Evolutionary conservation across 2,888 invertebrate genomes (phyloP).

Genomic region (Harpalus rubripes): DNA sequence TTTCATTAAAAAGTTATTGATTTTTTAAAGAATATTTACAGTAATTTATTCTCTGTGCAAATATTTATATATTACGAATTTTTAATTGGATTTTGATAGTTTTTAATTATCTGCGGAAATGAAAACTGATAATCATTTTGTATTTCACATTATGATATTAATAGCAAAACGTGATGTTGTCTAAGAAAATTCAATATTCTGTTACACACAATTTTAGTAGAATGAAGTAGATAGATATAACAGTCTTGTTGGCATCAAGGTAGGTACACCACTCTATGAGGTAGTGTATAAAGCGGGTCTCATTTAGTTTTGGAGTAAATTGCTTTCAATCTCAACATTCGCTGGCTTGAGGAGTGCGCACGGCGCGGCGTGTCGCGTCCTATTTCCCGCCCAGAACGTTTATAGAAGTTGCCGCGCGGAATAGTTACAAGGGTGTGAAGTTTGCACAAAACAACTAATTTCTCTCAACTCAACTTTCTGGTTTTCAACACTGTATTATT

Average conservation of each 20-base stretch:
- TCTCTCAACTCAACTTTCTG: constrained; percentile 16
- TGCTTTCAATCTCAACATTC: constrained; percentile 20
- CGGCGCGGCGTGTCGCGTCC: constrained; percentile 13
- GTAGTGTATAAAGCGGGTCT: constrained; percentile 3
- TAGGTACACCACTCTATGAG: background rate
- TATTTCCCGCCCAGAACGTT: constrained; percentile 13
- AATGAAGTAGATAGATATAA: background rate
- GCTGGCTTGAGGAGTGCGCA: background rate
- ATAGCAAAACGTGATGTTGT: background rate
- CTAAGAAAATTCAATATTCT: background rate
- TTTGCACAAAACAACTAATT: constrained; percentile 51
- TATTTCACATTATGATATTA: background rate
- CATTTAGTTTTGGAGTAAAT: constrained; percentile 36
- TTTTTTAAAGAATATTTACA: no score
- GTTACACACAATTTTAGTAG: background rate
- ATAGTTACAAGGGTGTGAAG: constrained; percentile 20
- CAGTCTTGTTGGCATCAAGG: background rate
- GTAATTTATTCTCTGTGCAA: no score
- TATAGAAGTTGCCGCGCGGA: constrained; percentile 16
- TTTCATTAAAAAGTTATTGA: no score
- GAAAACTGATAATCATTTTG: background rate
- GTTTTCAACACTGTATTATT: constrained; percentile 26
- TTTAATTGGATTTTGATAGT: no score
- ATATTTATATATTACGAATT: no score
- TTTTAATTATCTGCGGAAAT: background rate